Percentiles rank a stretch among this genome's conserved stretches.
These are phyloP conservation scores for Campoletis sonorensis DNA, from an alignment of 1,140 invertebrate genomes.

Conservation along the genomic window DNA sequence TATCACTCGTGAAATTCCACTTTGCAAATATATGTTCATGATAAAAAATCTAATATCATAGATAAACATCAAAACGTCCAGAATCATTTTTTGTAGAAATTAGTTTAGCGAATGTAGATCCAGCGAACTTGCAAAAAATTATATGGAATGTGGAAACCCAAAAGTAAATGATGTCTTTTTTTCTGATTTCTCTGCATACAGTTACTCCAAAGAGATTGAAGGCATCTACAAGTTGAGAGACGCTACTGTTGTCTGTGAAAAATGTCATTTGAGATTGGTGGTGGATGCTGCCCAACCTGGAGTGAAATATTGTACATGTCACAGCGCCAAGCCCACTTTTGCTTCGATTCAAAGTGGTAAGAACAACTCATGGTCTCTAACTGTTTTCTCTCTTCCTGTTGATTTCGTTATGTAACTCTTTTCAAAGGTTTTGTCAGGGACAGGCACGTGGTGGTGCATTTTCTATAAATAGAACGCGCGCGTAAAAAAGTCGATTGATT, in stretches of 20 bases:
- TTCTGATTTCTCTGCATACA: slow-evolving; percentile 55
- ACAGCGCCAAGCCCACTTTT: slow-evolving; percentile 48
- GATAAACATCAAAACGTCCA: too few relatives aligned
- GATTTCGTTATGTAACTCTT: slow-evolving; percentile 8
- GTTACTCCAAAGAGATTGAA: slow-evolving; percentile 76
- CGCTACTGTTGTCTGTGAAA: slow-evolving; percentile 79
- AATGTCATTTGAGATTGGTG: slow-evolving; percentile 79
- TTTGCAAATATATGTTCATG: too few relatives aligned
- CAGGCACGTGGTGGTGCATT: background rate
- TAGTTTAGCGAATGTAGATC: too few relatives aligned
- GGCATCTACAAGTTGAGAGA: slow-evolving; percentile 75
- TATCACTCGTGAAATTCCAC: too few relatives aligned
- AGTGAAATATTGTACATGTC: slow-evolving; percentile 78
- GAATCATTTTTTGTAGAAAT: too few relatives aligned
- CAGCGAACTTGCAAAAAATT: too few relatives aligned
- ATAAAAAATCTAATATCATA: too few relatives aligned
- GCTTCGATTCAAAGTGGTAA: slow-evolving; percentile 56
- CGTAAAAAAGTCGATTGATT: slow-evolving; percentile 18
- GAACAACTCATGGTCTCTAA: background rate
- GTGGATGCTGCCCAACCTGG: slow-evolving; percentile 77
- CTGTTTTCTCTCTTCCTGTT: background rate
- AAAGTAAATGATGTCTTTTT: too few relatives aligned
- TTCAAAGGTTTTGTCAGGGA: background rate
- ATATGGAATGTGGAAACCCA: too few relatives aligned
- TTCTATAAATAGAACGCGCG: slow-evolving; percentile 19